A percentile compares a stretch with the other conserved stretches of the same genome.
Evolutionary conservation across 2,888 invertebrate species (phyloP).

Genomic region (Drosophila cognata): DNA sequence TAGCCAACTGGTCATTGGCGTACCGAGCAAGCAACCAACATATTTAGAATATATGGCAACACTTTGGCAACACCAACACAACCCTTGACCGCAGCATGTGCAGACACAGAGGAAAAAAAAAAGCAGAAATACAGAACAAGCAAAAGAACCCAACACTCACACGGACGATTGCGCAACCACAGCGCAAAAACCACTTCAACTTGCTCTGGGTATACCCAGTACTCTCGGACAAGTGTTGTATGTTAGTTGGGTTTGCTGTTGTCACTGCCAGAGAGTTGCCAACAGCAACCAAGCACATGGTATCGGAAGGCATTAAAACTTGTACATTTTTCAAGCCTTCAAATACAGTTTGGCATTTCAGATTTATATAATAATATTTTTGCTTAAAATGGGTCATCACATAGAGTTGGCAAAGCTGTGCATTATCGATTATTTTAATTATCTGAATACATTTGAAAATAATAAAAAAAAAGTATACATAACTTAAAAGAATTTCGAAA

Average conservation of each 20-base stretch:
- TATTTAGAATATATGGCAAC: conserved; percentile 82
- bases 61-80: conserved; percentile 79
- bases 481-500: neutral
- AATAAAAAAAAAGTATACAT: neutral
- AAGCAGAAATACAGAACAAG: conserved; percentile 6
- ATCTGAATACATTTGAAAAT: neutral
- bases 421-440: conserved; percentile 6
- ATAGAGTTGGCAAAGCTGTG: neutral
- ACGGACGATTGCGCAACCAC: conserved; percentile 78
- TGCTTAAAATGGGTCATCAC: neutral
- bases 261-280: conserved; percentile 69
- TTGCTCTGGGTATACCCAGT: conserved; percentile 50
- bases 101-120: conserved; percentile 47
- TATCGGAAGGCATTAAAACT: conserved; percentile 45
- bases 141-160: conserved; percentile 36
- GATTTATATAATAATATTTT: conserved; percentile 30
- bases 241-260: conserved; percentile 55
- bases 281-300: conserved; percentile 47
- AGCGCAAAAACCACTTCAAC: conserved; percentile 77
- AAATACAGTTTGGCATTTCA: conserved; percentile 56
- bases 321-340: conserved; percentile 60
- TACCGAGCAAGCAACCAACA: conserved; percentile 64
- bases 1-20: conserved; percentile 48
- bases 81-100: conserved; percentile 74
- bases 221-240: conserved; percentile 46